A percentile compares a stretch with the other conserved stretches of the same genome.
Conservation (phyloP, 2,888 invertebrate genomes). For the Metallyticus violacea region DNA sequence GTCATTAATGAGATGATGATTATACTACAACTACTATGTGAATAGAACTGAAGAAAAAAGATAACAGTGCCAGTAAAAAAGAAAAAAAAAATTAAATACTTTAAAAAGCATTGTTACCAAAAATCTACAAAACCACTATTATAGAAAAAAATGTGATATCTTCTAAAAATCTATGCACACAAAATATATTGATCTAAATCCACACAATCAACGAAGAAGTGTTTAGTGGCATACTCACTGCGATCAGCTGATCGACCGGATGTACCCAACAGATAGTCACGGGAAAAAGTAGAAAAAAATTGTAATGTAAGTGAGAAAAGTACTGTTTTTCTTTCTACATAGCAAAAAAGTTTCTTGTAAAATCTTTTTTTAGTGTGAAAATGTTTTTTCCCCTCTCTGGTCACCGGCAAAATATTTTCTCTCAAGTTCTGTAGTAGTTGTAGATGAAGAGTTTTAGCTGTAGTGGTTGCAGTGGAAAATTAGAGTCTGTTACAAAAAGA, state of each 20-base stretch:
- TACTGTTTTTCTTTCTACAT: conserved; percentile 33
- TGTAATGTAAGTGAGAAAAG: conserved; percentile 44
- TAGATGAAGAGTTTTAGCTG: conserved; percentile 8
- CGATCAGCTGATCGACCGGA: conserved; percentile 65
- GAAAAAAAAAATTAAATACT: conserved; percentile 43
- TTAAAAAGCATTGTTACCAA: conserved; percentile 26
- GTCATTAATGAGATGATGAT: conserved; percentile 14
- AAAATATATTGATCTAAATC: conserved; percentile 14
- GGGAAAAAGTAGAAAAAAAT: conserved; percentile 56
- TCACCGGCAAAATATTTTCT: conserved; percentile 25
- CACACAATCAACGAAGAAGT: conserved; percentile 28
- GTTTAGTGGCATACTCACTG: conserved; percentile 58
- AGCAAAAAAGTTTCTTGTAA: conserved; percentile 32
- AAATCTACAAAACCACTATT: conserved; percentile 31
- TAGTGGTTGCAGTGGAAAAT: background rate
- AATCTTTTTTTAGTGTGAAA: conserved; percentile 29
- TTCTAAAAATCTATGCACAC: conserved; percentile 21
- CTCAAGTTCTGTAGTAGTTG: background rate
- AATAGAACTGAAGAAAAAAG: conserved; percentile 8
- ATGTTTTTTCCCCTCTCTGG: conserved; percentile 26
- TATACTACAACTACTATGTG: conserved; percentile 10
- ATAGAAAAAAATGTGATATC: conserved; percentile 36
- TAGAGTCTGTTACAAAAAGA: conserved; percentile 17
- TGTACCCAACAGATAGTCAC: conserved; percentile 66
- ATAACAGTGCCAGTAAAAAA: conserved; percentile 18